Evolutionary conservation across 2,113 vertebrate genomes (phyloP).

Genomic region (Brachionichthys hirsutus): DNA sequence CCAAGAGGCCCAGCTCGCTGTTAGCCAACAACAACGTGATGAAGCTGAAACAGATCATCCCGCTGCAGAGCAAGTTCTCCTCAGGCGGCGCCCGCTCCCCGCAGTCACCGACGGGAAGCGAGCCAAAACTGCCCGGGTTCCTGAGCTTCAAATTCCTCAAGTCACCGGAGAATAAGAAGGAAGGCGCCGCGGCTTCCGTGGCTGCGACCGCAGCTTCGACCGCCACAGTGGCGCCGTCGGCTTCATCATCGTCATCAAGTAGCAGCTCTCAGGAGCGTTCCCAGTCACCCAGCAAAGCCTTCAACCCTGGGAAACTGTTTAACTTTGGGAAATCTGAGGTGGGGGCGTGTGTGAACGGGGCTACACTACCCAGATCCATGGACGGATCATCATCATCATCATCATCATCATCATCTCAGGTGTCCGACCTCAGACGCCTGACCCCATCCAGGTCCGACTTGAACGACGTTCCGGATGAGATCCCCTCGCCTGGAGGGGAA

Average conservation of each 20-base stretch:
- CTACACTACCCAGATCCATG: constrained; percentile 58
- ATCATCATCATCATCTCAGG: constrained; percentile 38
- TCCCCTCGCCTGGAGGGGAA: constrained; percentile 72
- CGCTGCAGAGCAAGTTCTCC: constrained; percentile 91
- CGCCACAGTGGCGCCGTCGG: constrained; percentile 1
- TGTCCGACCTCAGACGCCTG: constrained; percentile 57
- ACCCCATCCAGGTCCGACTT: constrained; percentile 75
- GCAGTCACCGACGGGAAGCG: constrained; percentile 85
- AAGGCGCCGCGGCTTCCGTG: constrained; percentile 46
- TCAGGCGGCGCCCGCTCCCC: constrained; percentile 82
- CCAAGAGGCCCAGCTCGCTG: constrained; percentile 91
- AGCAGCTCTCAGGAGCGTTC: constrained; percentile 81
- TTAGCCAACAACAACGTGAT: constrained; percentile 95
- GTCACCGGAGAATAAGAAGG: constrained; percentile 88
- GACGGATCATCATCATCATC: constrained; percentile 46
- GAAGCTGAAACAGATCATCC: constrained; percentile 97
- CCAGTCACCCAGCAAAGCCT: constrained; percentile 93
- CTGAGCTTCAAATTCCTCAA: constrained; percentile 97
- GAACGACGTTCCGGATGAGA: constrained; percentile 81
- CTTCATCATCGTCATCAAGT: constrained; percentile 60
- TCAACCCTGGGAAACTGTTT: constrained; percentile 93
- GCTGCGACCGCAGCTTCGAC: constrained; percentile 25
- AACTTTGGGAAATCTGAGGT: constrained; percentile 87
- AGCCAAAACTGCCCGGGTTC: constrained; percentile 92
- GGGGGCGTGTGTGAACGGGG: constrained; percentile 83